Evolutionary conservation across 2,888 invertebrate species (phyloP), one percentile per base, ranked within the genome.

Genomic region (Drosophila borborema): DNA sequence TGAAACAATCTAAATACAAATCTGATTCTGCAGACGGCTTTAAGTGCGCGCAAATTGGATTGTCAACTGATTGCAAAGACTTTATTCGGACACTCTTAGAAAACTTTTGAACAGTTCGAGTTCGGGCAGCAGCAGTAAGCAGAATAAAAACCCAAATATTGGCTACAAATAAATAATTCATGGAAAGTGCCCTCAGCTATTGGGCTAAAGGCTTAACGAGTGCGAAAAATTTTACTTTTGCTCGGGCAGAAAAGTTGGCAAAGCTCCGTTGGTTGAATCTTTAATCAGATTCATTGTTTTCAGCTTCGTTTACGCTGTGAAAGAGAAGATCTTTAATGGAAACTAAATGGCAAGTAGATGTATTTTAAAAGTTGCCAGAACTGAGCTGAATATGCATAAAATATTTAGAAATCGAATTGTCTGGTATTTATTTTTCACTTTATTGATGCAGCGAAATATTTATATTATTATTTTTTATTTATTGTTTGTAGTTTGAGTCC

Each of bases 1-100:
- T 46, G 38, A 64, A 51, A 23, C 48, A 64, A 66, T 55, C 20
- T n/a, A 53, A 46, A 51, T 45, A 51, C 45, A 64, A 64, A 51
- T 51, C 49, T 59, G 66, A 65, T 63, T 45, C 46, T 14, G 16
- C 12, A 38, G 18, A n/a, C 6, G 34, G 45, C 54, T 63, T 77
- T 23, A 62, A 66, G 40, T 53, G 34, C 16, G 34, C 12, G 16
- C 59, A 62, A 70, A 58, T 67, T 59, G 40, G 36, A 48, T 58
- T 62, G 58, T 55, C 60, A 46, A 43, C 51, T 20, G 45, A 6
- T 20, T 20, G 20, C 45, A 23, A 16, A 46, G 38, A 59, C 58
- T 45, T 48, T 41, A 31, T 8, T 54, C 60, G 12, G 20, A 6
- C 12, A 28, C 48, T 49, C 14, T 7, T 2, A 18, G 36, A 36